Base-by-base conservation (phyloP, 2,888 invertebrate genomes). In the Tribolium freemani region DNA sequence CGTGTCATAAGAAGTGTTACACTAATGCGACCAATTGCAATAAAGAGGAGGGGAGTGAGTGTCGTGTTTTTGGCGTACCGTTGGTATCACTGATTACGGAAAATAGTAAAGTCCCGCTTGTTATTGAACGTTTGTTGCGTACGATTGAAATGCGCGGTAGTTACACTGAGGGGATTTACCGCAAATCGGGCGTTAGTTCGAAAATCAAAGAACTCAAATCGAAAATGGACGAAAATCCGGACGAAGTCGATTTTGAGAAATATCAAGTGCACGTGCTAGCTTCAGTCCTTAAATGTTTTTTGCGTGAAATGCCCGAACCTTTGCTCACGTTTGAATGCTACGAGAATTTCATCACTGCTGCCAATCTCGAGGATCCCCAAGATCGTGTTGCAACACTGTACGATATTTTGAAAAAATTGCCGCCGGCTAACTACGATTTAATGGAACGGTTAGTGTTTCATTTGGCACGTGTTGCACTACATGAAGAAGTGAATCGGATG, bases 1-100 rank as follows among this genome's bases (percentile, higher is more conserved):
- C 96, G 1, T 96, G 96, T 83, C 98, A 98, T 88, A 97, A 96
- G 86, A 97, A 96, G 87, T 98, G 98, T 86, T 95, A 95, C 84
- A 90, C 89, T 77, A 94, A 93, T 88, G 93, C 94, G 6, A 86
- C 88, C 8, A 81, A 88, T 56, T 91, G 91, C 80, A 88, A 88
- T 48, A 90, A 90, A 78, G 89, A 90, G 57, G 85, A 88, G 3
- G 83, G 77, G 48, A 76, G 88, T 53, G 88, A 91, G 73, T 88
- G 88, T 0, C 88, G 89, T 45, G 91, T 97, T 50, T 96, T 97
- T 84, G 96, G 96, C 4, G 92, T 94, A 51, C 94, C 95, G 1
- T 87, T 98, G 71, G 89, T 90, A 64, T 91, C 91, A 75, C 85
- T 97, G 68, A 91, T 93, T 53, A 90, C 91, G 1, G 92, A 92